Percentiles rank a stretch among this genome's conserved stretches.
Evolutionary conservation across 2,113 vertebrate genomes (phyloP).

Genomic region (Calidris pygmaea): DNA sequence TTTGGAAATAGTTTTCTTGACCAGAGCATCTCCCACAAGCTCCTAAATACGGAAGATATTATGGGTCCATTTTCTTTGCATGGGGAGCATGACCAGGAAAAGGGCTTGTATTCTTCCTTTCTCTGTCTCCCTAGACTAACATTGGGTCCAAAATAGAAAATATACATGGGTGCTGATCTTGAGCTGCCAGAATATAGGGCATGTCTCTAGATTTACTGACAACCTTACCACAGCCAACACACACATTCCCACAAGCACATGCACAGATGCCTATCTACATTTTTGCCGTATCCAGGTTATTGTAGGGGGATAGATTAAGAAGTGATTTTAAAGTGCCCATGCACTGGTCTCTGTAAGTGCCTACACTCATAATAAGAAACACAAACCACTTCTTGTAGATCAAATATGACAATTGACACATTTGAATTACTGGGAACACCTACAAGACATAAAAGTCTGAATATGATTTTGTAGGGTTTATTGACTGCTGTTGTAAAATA

Average conservation of each 20-base stretch:
- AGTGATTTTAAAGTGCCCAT: neutral
- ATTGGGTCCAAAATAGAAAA: neutral
- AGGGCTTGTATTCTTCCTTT: neutral
- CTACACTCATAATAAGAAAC: neutral
- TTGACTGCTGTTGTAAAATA: neutral
- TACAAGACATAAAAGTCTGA: neutral
- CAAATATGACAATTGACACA: neutral
- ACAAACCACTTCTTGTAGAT: neutral
- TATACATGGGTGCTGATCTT: neutral
- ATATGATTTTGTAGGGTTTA: neutral
- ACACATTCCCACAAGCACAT: neutral
- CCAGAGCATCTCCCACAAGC: neutral
- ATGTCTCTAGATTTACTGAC: slow-evolving; percentile 32
- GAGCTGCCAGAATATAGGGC: slow-evolving; percentile 18
- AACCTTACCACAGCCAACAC: neutral
- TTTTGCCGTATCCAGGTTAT: neutral
- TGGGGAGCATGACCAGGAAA: neutral
- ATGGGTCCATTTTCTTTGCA: neutral
- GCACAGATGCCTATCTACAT: neutral
- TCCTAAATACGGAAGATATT: neutral
- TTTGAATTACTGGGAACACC: neutral
- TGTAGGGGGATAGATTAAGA: neutral
- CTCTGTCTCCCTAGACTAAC: neutral
- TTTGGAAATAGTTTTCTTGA: neutral
- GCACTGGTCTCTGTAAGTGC: neutral